phyloP scores from a whole-genome alignment of 2,113 vertebrate species.

The Crotalus helleri region DNA sequence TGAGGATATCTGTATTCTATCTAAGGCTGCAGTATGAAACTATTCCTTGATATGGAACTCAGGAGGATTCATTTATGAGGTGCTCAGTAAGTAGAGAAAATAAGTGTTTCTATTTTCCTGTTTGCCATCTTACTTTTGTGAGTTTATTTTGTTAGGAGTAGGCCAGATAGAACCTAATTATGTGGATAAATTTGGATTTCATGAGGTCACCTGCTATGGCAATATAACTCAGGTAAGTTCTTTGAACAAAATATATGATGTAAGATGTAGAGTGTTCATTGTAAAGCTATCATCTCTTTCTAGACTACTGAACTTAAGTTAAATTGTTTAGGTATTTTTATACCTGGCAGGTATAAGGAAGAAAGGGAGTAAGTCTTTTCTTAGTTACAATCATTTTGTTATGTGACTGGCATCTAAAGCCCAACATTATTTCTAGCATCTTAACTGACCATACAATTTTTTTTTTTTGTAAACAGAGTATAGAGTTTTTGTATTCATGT shows the following conservation, averaged over 20 bases:
- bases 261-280: not conserved
- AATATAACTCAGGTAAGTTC: conserved; percentile 84
- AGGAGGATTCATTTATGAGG: not conserved
- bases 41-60: not conserved
- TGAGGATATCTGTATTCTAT: not conserved
- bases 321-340: not conserved
- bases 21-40: not conserved
- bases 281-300: not conserved
- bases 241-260: not conserved
- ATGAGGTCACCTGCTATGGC: conserved; percentile 83
- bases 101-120: not conserved
- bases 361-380: not conserved
- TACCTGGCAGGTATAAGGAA: not conserved
- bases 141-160: conserved; percentile 54
- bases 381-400: not conserved
- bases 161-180: conserved; percentile 57
- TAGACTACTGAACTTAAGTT: not conserved
- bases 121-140: not conserved
- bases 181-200: conserved; percentile 84
- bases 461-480: not conserved
- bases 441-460: not conserved
- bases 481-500: not conserved
- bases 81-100: not conserved
- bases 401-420: not conserved
- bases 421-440: not conserved